phyloP scores from a whole-genome alignment of 2,888 invertebrate genomes.

The Tetrapedia diversipes region DNA sequence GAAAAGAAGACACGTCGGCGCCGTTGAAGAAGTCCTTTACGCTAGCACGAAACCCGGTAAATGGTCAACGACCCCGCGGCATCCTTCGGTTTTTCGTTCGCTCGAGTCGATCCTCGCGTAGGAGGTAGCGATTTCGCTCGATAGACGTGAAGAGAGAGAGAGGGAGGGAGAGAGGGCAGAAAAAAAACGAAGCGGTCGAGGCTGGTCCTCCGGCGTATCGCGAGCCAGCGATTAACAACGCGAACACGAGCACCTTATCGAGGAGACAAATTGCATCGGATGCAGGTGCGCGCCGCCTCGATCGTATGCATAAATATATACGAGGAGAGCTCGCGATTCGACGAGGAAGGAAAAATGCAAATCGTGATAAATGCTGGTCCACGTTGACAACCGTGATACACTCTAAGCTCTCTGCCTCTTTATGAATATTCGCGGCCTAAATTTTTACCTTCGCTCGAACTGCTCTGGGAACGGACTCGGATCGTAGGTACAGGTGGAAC shows the following conservation, averaged over 20 bases:
- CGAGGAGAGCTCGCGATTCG: conserved; percentile 20
- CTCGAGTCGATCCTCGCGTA: not conserved
- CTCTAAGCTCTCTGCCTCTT: not conserved
- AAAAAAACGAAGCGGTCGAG: not conserved
- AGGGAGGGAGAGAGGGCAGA: not conserved
- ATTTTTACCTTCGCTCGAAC: not conserved
- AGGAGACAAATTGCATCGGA: conserved; percentile 48
- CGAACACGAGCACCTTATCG: conserved; percentile 34
- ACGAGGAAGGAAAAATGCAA: conserved; percentile 36
- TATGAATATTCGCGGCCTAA: not conserved
- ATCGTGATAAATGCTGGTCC: conserved; percentile 37
- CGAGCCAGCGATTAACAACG: conserved; percentile 27
- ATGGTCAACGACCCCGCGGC: conserved; percentile 23
- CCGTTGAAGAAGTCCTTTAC: conserved; percentile 2
- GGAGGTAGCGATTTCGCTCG: not conserved
- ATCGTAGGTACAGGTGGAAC: too few relatives aligned
- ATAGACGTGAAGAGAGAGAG: too few relatives aligned
- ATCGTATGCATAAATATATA: conserved; percentile 15
- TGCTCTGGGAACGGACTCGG: not conserved
- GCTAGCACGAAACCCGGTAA: conserved; percentile 12
- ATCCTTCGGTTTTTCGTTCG: conserved; percentile 4
- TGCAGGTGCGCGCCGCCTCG: conserved; percentile 48
- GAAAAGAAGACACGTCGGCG: not conserved
- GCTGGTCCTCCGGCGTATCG: not conserved
- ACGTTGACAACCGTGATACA: not conserved